Base-by-base conservation (phyloP, 2,888 invertebrate species). In the Caenorhabditis imperialis region DNA sequence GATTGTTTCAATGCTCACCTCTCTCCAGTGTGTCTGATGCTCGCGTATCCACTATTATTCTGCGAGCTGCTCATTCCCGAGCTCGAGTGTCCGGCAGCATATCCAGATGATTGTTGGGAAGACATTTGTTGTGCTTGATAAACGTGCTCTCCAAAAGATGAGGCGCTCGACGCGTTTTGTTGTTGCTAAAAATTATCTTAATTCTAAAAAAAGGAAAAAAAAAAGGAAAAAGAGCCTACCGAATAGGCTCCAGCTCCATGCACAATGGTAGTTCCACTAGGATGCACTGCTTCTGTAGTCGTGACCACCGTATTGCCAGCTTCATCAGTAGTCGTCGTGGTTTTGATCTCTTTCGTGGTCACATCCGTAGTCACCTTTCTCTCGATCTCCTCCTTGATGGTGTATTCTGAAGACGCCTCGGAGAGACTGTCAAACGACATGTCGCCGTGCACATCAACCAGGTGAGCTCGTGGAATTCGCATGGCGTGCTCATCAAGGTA, bases 361-460 rank as follows among this genome's bases (percentile, higher is more conserved):
- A 88, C 84, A 62, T 88, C 88, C 7, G 88, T 88, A 40, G 81
- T 84, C 27, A 88, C 86, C 30, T 74, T 77, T 54, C 82, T 51
- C 51, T 87, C 87, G 50, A 87, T 79, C 54, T 87, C 87, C 48
- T 87, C 87, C 12, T 77, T 79, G 44, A 86, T 85, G 8, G 88
- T 88, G 79, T 87, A 88, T 55, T 86, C 88, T 40, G 82, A 82
- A 20, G 83, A 82, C 6, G 84, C 77, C 8, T 79, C 83, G 6
- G 84, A 84, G 45, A 78, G 60, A 35, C 80, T 81, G 58, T 86
- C 80, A 35, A 82, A 86, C 16, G 81, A 80, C 7, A 70, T 55
- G 7, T 65, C 47, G 25, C 54, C 45, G 42, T 65, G 54, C 22
- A 14, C 65, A 33, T 54, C 82, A n/a, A 76, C 77, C 44, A 88